Evolutionary conservation across 2,888 invertebrate species (phyloP), one percentile per base, ranked within the genome.

Genomic region (Acrobasis repandana): DNA sequence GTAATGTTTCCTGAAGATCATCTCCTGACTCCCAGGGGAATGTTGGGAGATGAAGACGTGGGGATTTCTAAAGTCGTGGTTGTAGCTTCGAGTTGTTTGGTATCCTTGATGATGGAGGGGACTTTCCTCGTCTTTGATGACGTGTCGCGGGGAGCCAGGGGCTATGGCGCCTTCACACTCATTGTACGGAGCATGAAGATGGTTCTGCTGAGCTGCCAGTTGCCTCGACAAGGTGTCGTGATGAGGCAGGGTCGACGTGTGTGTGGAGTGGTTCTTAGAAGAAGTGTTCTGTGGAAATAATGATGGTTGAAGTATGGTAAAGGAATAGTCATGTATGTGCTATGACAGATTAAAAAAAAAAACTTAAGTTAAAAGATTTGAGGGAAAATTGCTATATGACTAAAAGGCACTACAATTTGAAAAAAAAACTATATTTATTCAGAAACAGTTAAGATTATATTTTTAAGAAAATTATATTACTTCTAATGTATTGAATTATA

Each of bases 221-320:
- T 88, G 86, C 11, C 91, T 90, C 64, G 90, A 90, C 68, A 90
- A 88, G 81, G 81, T 94, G 90, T 88, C 95, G 88, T 75, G 95
- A 93, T 81, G 96, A 89, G 88, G 96, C 89, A 91, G 94, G 87
- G 91, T 96, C 90, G 92, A 94, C 84, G 81, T 94, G 93, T 82
- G 95, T 89, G 79, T 95, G 90, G 88, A 94, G 65, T 91, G 95
- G 71, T 95, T 95, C 85, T 96, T 96, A 96, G 95, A 96, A 95
- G 96, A 96, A 95, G 95, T 96, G 95, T 95, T 96, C 96, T 96
- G 95, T 73, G 87, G 86, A 79, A 72, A 68, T 62, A 36, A 16
- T 52, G 15, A 52, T 15, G 9, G 52, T 52, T 52, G 34, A 36
- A 52, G 36, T 52, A 15, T 36, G 34, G 16, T 52, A 5, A 36